These are phyloP conservation scores for Squalus acanthias DNA, from an alignment of 2,797 vertebrate species.

Conservation along the genomic window DNA sequence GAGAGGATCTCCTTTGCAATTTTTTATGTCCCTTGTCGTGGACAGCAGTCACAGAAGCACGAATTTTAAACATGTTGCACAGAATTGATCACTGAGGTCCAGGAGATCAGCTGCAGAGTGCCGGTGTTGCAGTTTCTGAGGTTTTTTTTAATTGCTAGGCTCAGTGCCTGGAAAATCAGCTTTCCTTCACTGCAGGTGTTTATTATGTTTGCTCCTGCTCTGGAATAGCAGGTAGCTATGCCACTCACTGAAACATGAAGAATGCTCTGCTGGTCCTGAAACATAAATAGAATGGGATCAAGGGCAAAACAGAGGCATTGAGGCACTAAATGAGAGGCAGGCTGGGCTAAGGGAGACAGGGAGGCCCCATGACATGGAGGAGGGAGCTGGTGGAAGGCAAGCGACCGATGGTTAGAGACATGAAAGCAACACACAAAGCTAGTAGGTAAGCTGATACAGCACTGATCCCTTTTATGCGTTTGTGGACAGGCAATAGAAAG, in stretches of 20 bases:
- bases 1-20: not conserved
- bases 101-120: not conserved
- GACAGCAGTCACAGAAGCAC: not conserved
- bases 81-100: not conserved
- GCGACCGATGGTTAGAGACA: no score
- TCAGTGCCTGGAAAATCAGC: not conserved
- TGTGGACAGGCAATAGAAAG: no score
- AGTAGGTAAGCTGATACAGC: no score
- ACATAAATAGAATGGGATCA: not conserved
- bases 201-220: not conserved
- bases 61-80: not conserved
- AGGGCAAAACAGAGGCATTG: not conserved
- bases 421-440: no score
- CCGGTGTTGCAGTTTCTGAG: not conserved
- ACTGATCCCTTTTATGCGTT: no score
- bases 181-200: not conserved
- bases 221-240: not conserved
- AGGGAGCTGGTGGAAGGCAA: not conserved
- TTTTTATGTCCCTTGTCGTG: not conserved
- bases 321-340: not conserved
- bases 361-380: not conserved
- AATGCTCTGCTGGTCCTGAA: not conserved
- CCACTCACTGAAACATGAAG: not conserved
- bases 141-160: not conserved
- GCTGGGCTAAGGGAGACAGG: not conserved